phyloP scores from a whole-genome alignment of 2,797 vertebrate species.

The Chelmon rostratus region DNA sequence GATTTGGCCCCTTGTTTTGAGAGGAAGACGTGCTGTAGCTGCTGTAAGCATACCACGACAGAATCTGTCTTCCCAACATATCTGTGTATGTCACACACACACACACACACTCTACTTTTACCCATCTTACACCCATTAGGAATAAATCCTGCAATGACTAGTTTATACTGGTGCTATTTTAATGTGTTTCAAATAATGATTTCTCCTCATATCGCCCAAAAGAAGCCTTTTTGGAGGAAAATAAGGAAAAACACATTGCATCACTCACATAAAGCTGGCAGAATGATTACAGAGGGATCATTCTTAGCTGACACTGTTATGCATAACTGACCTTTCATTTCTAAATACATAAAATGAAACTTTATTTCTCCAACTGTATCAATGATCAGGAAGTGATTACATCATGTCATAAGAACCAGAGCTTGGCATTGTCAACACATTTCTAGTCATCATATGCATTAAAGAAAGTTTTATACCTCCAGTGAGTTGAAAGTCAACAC shows the following conservation, averaged over 20 bases:
- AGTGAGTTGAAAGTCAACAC: conserved; percentile 24
- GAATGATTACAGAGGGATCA: neutral
- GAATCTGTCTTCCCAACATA: conserved; percentile 7
- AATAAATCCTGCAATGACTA: neutral
- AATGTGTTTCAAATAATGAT: neutral
- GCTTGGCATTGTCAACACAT: neutral
- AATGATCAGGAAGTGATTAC: neutral
- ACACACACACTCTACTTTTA: neutral
- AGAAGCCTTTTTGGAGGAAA: too few species aligned
- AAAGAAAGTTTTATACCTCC: too few species aligned
- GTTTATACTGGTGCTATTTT: neutral
- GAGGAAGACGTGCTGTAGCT: conserved; percentile 21
- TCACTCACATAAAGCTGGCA: conserved; percentile 8
- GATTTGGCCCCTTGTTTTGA: conserved; percentile 22
- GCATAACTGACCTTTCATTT: neutral
- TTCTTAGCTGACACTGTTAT: neutral
- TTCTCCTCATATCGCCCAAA: neutral
- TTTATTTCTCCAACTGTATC: neutral
- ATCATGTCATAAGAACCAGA: conserved; percentile 2
- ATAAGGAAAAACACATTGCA: neutral
- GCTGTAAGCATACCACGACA: conserved; percentile 6
- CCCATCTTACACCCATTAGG: neutral
- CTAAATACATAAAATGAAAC: neutral
- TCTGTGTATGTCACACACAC: neutral
- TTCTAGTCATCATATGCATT: neutral